phyloP scores from a whole-genome alignment of 2,113 vertebrate species.

The Setophaga kirtlandii region DNA sequence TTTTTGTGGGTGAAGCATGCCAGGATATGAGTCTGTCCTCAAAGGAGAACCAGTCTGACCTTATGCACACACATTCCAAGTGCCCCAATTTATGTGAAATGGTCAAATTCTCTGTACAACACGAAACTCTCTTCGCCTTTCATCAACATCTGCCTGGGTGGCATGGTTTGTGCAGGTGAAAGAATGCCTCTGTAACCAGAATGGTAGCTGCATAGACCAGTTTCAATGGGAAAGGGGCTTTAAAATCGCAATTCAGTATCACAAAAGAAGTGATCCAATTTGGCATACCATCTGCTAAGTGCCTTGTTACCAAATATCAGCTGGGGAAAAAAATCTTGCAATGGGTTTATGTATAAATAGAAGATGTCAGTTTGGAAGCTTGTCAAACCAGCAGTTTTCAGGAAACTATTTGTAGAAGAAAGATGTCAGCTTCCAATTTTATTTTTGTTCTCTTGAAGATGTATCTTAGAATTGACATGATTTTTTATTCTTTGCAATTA shows the following conservation, averaged over 20 bases:
- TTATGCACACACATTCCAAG: not conserved
- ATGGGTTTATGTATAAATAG: slow-evolving; percentile 50
- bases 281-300: slow-evolving; percentile 40
- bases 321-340: slow-evolving; percentile 12
- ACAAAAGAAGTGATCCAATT: slow-evolving; percentile 18
- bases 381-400: slow-evolving; percentile 49
- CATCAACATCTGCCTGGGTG: not conserved
- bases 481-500: slow-evolving; percentile 43
- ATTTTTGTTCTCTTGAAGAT: slow-evolving; percentile 43
- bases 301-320: slow-evolving; percentile 50
- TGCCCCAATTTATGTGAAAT: not conserved
- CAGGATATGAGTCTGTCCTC: not conserved
- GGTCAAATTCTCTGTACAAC: not conserved
- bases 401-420: slow-evolving; percentile 40
- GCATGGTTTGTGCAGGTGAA: not conserved
- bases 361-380: slow-evolving; percentile 50
- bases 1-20: not conserved
- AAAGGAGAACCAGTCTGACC: not conserved
- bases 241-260: not conserved
- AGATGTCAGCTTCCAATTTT: slow-evolving; percentile 38
- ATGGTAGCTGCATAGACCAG: not conserved
- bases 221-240: not conserved
- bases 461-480: not conserved
- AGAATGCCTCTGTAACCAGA: not conserved
- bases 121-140: not conserved